Base-by-base conservation (phyloP, 2,113 vertebrate genomes). In the Canis aureus region DNA sequence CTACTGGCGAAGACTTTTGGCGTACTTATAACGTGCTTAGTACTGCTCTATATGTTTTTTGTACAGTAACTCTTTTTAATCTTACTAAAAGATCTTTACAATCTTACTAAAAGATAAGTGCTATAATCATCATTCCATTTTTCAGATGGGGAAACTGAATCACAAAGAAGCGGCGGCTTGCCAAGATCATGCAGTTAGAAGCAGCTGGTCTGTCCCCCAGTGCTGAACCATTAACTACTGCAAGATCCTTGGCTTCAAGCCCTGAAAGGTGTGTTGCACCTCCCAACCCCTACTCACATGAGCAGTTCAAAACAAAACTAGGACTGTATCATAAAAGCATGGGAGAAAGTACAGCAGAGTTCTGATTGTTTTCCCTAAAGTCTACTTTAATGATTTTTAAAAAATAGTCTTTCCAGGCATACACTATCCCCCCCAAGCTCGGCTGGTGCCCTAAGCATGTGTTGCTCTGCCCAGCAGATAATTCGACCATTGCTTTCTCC, bases 61-160 rank as follows among this genome's bases (percentile, higher is more conserved):
- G 35, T 5, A 11, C 73, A 32, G 22, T 29, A 92, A 66, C 19
- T 96, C 25, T 51, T 88, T 88, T 93, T 29, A 57, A 76, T 83
- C 27, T 38, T 43, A 43, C 43, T 43, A 43, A 43, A 43, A 43
- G 43, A 43, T 79, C 59, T 83, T 91, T 74, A 73, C 19, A 69
- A 38, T 83, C 51, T 69, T 91, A 57, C 38, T 11, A 51, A 29
- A 27, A 78, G 81, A 32, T 64, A 64, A 95, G 69, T 38, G 22
- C 22, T 90, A 71, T 80, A 69, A 62, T 81, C 64, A 94, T 59
- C 32, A 66, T 64, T 76, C 91, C 85, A 76, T 78, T 91, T 97
- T 59, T 84, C 2, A 35, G 43, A 88, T 73, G 23, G 35, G 57
- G 80, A 76, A 91, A 86, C 53, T 88, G 89, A 89, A 57, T 91